Conservation (phyloP, 1,140 invertebrate species). For the Philaenus spumarius region DNA sequence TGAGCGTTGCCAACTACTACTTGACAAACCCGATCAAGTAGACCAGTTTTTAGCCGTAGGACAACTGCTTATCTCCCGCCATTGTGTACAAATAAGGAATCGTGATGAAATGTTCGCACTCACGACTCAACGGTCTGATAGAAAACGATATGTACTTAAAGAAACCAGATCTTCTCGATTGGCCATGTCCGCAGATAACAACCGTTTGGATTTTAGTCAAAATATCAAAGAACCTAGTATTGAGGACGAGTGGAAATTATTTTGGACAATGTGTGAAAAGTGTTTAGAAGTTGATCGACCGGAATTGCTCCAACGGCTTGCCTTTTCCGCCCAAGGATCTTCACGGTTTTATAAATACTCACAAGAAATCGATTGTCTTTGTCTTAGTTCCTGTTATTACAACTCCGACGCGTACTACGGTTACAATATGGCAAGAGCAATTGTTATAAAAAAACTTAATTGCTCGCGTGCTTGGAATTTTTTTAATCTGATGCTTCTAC, state of each 20-base stretch:
- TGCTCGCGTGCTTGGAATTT: slow-evolving; percentile 70
- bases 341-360: slow-evolving; percentile 46
- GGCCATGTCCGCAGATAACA: slow-evolving; percentile 46
- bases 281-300: slow-evolving; percentile 56
- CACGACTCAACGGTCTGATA: slow-evolving; percentile 32
- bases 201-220: slow-evolving; percentile 47
- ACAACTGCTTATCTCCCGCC: slow-evolving; percentile 64
- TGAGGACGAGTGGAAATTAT: slow-evolving; percentile 66
- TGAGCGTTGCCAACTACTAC: slow-evolving; percentile 67
- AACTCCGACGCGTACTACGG: slow-evolving; percentile 60
- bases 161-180: slow-evolving; percentile 37
- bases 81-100: slow-evolving; percentile 60
- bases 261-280: slow-evolving; percentile 56
- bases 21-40: slow-evolving; percentile 49
- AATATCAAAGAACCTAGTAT: slow-evolving; percentile 47
- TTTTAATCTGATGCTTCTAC: slow-evolving; percentile 68
- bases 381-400: slow-evolving; percentile 59
- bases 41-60: slow-evolving; percentile 70
- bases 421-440: slow-evolving; percentile 60
- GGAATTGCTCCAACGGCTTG: slow-evolving; percentile 61
- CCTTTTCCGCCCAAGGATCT: slow-evolving; percentile 67
- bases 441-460: slow-evolving; percentile 54
- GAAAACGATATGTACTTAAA: slow-evolving; percentile 43
- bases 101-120: slow-evolving; percentile 56
- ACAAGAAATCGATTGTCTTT: slow-evolving; percentile 55